phyloP scores from a whole-genome alignment of 2,113 vertebrate genomes.

The Okapia johnstoni region DNA sequence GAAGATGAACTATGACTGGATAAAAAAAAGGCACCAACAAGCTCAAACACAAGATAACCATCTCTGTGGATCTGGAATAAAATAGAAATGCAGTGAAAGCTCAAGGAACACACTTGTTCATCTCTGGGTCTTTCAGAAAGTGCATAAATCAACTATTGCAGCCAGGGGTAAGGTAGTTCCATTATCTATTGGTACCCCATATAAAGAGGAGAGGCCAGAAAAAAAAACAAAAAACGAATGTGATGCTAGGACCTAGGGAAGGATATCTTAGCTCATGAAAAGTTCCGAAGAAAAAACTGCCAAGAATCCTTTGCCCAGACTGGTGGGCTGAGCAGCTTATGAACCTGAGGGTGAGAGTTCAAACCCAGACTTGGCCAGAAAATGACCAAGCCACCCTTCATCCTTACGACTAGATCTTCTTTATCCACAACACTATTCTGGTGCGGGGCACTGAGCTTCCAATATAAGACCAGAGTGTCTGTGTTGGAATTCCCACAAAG shows the following conservation, averaged over 20 bases:
- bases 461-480: neutral
- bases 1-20: neutral
- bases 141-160: neutral
- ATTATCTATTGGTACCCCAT: neutral
- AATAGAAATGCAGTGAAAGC: neutral
- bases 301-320: neutral
- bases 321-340: neutral
- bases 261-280: neutral
- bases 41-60: neutral
- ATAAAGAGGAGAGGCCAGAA: neutral
- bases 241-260: neutral
- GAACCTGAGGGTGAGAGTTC: neutral
- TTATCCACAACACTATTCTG: neutral
- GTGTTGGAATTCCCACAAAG: too few species aligned
- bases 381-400: neutral
- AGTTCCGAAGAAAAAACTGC: neutral
- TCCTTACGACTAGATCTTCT: neutral
- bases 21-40: neutral
- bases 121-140: neutral
- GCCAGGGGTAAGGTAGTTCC: neutral
- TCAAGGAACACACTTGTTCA: neutral
- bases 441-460: neutral
- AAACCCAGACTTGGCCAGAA: neutral
- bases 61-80: neutral
- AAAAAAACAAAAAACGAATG: neutral